A percentile compares a stretch with the other conserved stretches of the same genome.
Conservation (phyloP, 2,888 invertebrate genomes). For the Acronicta aceris region DNA sequence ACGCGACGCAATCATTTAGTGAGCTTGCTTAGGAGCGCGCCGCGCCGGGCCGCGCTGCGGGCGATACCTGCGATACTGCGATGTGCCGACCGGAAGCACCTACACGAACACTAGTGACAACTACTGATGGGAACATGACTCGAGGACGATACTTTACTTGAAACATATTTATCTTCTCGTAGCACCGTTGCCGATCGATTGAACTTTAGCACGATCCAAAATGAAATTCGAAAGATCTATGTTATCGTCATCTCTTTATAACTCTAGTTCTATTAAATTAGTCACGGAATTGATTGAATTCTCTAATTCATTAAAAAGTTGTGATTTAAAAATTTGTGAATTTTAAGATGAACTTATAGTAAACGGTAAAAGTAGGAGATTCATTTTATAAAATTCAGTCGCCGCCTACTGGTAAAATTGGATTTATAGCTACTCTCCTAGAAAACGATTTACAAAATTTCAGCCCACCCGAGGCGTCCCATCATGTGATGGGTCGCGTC, state of each 20-base stretch:
- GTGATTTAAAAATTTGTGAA: slow-evolving; percentile 75
- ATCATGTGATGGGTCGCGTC: slow-evolving; percentile 66
- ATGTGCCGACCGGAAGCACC: slow-evolving; percentile 71
- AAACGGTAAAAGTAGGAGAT: slow-evolving; percentile 81
- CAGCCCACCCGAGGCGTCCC: slow-evolving; percentile 74
- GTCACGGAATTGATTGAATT: slow-evolving; percentile 72
- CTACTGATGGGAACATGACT: slow-evolving; percentile 77
- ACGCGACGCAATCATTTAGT: slow-evolving; percentile 43
- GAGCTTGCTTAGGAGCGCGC: slow-evolving; percentile 82
- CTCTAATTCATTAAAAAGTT: slow-evolving; percentile 67
- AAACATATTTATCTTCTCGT: slow-evolving; percentile 70
- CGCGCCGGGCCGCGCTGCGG: slow-evolving; percentile 72
- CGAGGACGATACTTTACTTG: slow-evolving; percentile 67
- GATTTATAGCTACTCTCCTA: slow-evolving; percentile 82
- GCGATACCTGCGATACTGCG: slow-evolving; percentile 39
- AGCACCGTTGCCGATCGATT: slow-evolving; percentile 85
- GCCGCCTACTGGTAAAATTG: slow-evolving; percentile 85
- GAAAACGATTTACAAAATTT: slow-evolving; percentile 84
- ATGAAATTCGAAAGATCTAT: slow-evolving; percentile 77
- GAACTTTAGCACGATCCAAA: slow-evolving; percentile 74
- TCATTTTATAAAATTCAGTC: slow-evolving; percentile 88
- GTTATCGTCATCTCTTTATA: slow-evolving; percentile 75
- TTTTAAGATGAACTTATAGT: slow-evolving; percentile 80
- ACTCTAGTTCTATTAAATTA: slow-evolving; percentile 77
- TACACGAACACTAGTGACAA: slow-evolving; percentile 76